These are phyloP conservation scores for Quadroppia sp. DNA, from an alignment of 2,888 invertebrate species.

Conservation along the genomic window DNA sequence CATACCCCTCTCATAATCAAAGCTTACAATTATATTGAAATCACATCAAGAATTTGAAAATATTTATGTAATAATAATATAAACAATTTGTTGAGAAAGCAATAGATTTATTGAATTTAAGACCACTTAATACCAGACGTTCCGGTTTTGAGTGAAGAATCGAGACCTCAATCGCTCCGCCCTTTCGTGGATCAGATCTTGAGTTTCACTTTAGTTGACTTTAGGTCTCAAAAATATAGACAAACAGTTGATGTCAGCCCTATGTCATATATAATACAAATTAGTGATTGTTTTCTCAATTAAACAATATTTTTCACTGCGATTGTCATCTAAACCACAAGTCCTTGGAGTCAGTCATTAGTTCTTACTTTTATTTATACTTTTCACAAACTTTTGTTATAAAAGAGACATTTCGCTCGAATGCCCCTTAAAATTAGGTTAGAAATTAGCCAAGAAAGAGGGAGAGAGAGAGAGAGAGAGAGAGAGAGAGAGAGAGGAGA, in stretches of 20 bases:
- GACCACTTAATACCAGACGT: too few species aligned
- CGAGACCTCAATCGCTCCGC: constrained; percentile 4
- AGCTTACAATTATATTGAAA: background rate
- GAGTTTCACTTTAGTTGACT: background rate
- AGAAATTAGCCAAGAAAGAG: background rate
- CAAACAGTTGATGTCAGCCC: too few species aligned
- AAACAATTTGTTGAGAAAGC: too few species aligned
- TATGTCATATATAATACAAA: background rate
- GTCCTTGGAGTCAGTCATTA: background rate
- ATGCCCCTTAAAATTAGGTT: constrained; percentile 9
- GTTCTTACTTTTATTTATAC: too few species aligned
- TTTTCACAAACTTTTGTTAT: background rate
- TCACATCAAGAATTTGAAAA: background rate
- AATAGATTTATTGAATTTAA: too few species aligned
- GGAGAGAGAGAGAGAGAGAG: background rate
- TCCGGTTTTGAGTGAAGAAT: too few species aligned
- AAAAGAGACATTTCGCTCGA: constrained; percentile 1
- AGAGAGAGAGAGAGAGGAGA: too few species aligned
- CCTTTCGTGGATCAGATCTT: background rate
- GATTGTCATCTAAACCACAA: constrained; percentile 8
- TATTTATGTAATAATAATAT: too few species aligned
- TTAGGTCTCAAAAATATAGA: background rate
- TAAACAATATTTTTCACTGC: background rate
- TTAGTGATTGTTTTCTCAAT: background rate
- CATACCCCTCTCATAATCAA: background rate